Evolutionary conservation across 2,888 invertebrate genomes (phyloP).

Genomic region (Drosophila fulvimacula): DNA sequence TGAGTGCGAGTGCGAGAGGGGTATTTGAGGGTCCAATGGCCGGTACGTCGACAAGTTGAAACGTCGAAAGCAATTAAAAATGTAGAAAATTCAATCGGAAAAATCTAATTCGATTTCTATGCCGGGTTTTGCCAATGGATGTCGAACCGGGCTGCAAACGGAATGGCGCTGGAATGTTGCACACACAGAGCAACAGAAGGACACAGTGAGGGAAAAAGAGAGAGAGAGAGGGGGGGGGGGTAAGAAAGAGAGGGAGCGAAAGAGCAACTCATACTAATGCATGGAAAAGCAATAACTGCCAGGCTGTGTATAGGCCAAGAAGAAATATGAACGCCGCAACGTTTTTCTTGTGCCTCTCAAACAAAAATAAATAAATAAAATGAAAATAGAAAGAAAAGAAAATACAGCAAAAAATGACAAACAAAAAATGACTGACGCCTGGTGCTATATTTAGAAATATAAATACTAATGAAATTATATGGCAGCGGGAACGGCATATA

Average conservation of each 20-base stretch:
- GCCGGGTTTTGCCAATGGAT: conserved; percentile 73
- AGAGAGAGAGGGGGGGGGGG: conserved; percentile 16
- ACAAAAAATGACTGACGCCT: conserved; percentile 43
- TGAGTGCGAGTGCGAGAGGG: conserved; percentile 6
- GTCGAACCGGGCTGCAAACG: conserved; percentile 46
- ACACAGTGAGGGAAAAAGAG: conserved; percentile 27
- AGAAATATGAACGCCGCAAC: conserved; percentile 67
- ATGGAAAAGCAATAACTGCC: conserved; percentile 73
- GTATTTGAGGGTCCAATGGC: conserved; percentile 15
- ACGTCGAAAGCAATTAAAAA: conserved; percentile 84
- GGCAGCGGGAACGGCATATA: conserved; percentile 56
- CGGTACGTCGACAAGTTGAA: conserved; percentile 71
- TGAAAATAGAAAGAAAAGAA: conserved; percentile 12
- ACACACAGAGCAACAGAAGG: no score
- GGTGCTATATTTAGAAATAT: conserved; percentile 69
- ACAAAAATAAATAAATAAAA: conserved; percentile 6
- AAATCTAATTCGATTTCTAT: conserved; percentile 84
- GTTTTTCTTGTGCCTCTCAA: conserved; percentile 48
- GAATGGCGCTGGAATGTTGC: conserved; percentile 56
- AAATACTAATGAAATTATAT: conserved; percentile 75
- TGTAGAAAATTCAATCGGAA: conserved; percentile 84
- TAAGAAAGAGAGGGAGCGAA: background rate
- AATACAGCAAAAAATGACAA: conserved; percentile 32
- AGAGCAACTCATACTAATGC: conserved; percentile 13
- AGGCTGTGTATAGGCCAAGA: conserved; percentile 67